Evolutionary conservation across 2,888 invertebrate species (phyloP).

Genomic region (Allacma fusca): DNA sequence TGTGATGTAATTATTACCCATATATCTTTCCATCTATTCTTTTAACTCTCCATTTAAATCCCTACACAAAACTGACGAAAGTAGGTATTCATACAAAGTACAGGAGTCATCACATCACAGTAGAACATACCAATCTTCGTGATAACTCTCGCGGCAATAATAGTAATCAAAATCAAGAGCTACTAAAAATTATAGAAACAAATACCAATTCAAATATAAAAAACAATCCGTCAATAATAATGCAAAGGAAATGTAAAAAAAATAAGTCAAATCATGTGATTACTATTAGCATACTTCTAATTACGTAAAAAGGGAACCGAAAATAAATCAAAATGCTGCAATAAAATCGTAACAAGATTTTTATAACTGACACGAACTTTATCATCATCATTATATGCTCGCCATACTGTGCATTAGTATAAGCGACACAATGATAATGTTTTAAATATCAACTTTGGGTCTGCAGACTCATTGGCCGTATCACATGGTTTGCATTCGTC

Average conservation of each 20-base stretch:
- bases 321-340: conserved; percentile 23
- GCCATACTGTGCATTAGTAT: no score
- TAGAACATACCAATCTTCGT: conserved; percentile 25
- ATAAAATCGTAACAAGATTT: neutral
- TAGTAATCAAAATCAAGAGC: neutral
- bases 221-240: no score
- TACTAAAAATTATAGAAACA: neutral
- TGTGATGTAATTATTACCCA: conserved; percentile 22
- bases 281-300: neutral
- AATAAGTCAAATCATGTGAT: neutral
- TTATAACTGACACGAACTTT: no score
- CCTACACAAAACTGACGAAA: neutral
- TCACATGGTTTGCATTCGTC: conserved; percentile 32
- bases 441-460: conserved; percentile 46
- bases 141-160: conserved; percentile 1
- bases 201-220: no score
- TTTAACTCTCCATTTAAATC: conserved; percentile 2
- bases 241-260: no score
- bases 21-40: neutral
- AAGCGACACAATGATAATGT: no score
- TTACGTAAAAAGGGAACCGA: no score
- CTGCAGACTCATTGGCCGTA: conserved; percentile 52
- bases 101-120: conserved; percentile 24
- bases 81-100: neutral
- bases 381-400: no score